Conservation (phyloP, 37 sponge, comb jelly and placozoan species). For the Halisarca cf. caerulea region DNA sequence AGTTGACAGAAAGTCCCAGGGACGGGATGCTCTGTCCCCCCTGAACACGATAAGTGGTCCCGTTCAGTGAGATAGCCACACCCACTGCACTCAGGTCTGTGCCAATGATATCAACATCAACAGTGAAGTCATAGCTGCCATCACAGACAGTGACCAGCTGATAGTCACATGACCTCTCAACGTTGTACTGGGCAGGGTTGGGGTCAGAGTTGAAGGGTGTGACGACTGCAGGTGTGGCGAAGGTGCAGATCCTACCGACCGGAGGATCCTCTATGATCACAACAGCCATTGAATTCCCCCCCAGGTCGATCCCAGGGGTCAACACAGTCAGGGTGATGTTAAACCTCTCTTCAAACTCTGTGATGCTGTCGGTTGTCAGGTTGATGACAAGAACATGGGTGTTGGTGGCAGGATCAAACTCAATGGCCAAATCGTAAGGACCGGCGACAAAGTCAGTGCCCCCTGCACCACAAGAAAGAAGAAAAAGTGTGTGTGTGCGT, state of each 20-base stretch:
- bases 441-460: too few species aligned
- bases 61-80: background rate
- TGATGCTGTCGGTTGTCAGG: background rate
- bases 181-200: background rate
- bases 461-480: too few species aligned
- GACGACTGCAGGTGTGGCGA: background rate
- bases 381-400: background rate
- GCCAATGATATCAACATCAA: background rate
- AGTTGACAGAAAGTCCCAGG: background rate
- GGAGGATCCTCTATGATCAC: conserved; percentile 6
- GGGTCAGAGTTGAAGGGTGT: background rate
- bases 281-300: background rate
- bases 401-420: background rate
- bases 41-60: background rate
- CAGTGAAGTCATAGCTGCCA: background rate
- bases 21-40: background rate
- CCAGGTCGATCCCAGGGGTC: background rate
- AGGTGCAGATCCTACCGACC: background rate
- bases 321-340: background rate
- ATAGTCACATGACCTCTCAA: conserved; percentile 7
- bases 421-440: too few species aligned
- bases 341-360: background rate
- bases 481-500: too few species aligned
- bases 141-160: background rate
- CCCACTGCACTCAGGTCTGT: background rate